A percentile compares a stretch with the other conserved stretches of the same genome.
Evolutionary conservation across 2,888 invertebrate species (phyloP).

Genomic region (Drosophila incognita): DNA sequence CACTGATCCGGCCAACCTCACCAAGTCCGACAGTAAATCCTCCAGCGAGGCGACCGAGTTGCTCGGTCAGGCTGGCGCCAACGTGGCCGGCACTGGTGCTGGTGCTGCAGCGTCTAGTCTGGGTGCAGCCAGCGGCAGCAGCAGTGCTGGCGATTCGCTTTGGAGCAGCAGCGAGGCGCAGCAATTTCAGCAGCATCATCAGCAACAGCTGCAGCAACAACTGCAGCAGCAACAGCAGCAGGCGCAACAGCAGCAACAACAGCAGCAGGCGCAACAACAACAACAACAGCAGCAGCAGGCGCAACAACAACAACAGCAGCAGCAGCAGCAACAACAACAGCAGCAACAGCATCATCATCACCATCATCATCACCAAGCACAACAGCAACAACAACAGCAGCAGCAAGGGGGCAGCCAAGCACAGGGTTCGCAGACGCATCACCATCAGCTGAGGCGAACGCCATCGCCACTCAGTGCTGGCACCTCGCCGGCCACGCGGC

Average conservation of each 20-base stretch:
- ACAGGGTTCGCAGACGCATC: constrained; percentile 87
- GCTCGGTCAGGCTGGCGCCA: constrained; percentile 84
- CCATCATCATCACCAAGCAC: constrained; percentile 75
- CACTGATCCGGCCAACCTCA: constrained; percentile 90
- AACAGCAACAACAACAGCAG: constrained; percentile 86
- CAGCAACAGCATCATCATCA: constrained; percentile 71
- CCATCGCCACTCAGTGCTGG: constrained; percentile 87
- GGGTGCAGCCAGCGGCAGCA: constrained; percentile 73
- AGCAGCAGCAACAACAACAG: constrained; percentile 72
- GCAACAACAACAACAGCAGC: constrained; percentile 74
- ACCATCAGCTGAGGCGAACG: constrained; percentile 86
- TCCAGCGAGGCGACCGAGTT: constrained; percentile 85
- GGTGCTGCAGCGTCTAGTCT: constrained; percentile 69
- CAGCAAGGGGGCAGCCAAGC: constrained; percentile 87
- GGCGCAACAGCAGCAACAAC: constrained; percentile 87
- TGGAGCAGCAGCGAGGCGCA: constrained; percentile 86
- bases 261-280: constrained; percentile 86
- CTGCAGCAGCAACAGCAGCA: constrained; percentile 87
- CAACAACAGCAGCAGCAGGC: constrained; percentile 84
- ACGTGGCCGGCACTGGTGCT: constrained; percentile 77
- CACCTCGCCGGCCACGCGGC: constrained; percentile 88
- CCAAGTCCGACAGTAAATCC: constrained; percentile 89
- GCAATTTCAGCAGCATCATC: constrained; percentile 87
- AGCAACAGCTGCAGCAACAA: constrained; percentile 87
- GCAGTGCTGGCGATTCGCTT: constrained; percentile 86